These are phyloP conservation scores for Recurvirostra avosetta DNA, from an alignment of 2,113 vertebrate genomes.

Conservation along the genomic window DNA sequence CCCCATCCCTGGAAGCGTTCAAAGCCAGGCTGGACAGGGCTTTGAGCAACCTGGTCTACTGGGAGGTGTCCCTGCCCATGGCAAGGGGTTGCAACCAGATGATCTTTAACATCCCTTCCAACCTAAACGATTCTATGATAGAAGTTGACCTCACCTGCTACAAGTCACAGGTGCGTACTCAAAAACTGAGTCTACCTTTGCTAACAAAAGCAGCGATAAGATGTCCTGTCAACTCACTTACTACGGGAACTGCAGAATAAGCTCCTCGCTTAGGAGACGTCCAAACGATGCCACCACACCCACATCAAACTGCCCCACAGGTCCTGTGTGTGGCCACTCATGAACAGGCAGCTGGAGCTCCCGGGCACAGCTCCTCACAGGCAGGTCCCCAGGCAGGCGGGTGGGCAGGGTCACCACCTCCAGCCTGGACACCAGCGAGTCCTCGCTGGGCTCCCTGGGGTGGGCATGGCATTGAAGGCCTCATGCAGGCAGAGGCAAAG, in stretches of 20 bases:
- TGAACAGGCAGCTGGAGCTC: constrained; percentile 78
- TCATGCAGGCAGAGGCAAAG: fast-evolving
- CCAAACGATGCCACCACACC: constrained; percentile 95
- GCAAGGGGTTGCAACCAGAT: too few species aligned
- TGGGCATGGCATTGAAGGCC: neutral
- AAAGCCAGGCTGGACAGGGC: too few species aligned
- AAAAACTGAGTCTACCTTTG: neutral
- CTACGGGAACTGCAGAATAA: constrained; percentile 92
- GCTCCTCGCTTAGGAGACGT: constrained; percentile 82
- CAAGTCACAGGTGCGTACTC: neutral
- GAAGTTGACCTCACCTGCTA: neutral
- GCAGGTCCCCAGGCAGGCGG: constrained; percentile 60
- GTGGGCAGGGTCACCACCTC: constrained; percentile 86
- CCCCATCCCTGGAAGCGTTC: too few species aligned
- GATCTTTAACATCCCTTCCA: too few species aligned
- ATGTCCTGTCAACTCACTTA: constrained; percentile 65
- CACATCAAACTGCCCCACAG: constrained; percentile 81
- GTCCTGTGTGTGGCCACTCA: constrained; percentile 81
- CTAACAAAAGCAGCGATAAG: fast-evolving
- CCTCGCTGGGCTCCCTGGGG: constrained; percentile 59
- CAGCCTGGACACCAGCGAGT: constrained; percentile 75
- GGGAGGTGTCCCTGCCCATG: too few species aligned
- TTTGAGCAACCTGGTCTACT: too few species aligned
- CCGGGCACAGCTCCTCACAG: constrained; percentile 81
- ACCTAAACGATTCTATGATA: neutral